Evolutionary conservation across 2,888 invertebrate species (phyloP).

Genomic region (Thelaira solivaga): DNA sequence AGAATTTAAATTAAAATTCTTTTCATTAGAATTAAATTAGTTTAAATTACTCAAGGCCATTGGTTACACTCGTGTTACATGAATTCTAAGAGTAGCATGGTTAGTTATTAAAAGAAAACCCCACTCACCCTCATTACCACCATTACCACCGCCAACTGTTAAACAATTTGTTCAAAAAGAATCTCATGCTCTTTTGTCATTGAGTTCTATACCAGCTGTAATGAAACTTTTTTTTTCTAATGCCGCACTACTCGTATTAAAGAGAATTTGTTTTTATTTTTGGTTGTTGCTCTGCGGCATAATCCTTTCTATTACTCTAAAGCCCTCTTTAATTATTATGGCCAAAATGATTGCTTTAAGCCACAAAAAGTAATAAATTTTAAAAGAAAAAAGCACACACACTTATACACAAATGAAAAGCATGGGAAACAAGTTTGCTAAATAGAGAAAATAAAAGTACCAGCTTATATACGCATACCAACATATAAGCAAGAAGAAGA

Average conservation of each 20-base stretch:
- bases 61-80: neutral
- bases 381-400: neutral
- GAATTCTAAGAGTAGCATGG: neutral
- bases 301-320: slow-evolving; percentile 42
- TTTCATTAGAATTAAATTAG: slow-evolving; percentile 18
- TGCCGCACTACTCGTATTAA: neutral
- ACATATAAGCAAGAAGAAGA: neutral
- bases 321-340: slow-evolving; percentile 51
- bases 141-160: slow-evolving; percentile 14
- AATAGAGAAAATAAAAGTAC: slow-evolving; percentile 7
- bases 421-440: slow-evolving; percentile 8
- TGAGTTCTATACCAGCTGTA: no score
- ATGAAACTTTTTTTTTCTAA: no score
- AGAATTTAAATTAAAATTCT: slow-evolving; percentile 16
- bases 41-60: slow-evolving; percentile 36
- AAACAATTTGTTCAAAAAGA: slow-evolving; percentile 33
- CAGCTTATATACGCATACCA: neutral
- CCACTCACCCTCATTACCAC: no score
- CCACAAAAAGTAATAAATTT: slow-evolving; percentile 56
- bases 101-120: slow-evolving; percentile 1
- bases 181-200: no score
- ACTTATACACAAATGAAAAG: neutral
- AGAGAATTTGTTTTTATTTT: neutral
- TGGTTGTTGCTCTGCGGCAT: slow-evolving; percentile 6
- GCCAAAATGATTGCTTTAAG: slow-evolving; percentile 52